A percentile compares a stretch with the other conserved stretches of the same genome.
phyloP scores from a whole-genome alignment of 1,140 invertebrate genomes.

The Diachasmimorpha longicaudata region DNA sequence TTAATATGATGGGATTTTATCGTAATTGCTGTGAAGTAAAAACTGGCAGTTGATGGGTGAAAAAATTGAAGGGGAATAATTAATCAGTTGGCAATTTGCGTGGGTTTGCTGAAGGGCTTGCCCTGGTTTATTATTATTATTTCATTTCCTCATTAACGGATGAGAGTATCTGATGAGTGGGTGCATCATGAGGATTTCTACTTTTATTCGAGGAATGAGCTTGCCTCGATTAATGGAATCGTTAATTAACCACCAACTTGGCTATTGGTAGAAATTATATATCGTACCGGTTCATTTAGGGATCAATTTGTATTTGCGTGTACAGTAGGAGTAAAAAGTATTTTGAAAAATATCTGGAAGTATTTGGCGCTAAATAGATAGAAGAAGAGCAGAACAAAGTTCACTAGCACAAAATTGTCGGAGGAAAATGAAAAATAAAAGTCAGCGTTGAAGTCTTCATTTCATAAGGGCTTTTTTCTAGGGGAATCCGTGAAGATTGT shows the following conservation, averaged over 20 bases:
- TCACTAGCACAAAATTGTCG: no score
- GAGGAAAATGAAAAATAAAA: no score
- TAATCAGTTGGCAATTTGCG: not conserved
- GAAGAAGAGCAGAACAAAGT: no score
- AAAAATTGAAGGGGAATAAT: not conserved
- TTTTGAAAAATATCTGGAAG: no score
- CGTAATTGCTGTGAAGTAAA: not conserved
- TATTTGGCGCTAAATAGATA: no score
- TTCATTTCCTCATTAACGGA: not conserved
- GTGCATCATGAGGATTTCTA: not conserved
- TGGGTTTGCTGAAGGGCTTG: not conserved
- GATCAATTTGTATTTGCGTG: no score
- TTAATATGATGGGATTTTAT: not conserved
- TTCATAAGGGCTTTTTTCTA: constrained; percentile 22
- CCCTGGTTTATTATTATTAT: not conserved
- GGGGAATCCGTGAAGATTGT: constrained; percentile 39
- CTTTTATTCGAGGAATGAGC: not conserved
- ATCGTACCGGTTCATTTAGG: not conserved
- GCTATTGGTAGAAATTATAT: not conserved
- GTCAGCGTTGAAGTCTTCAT: no score
- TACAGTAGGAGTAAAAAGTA: no score
- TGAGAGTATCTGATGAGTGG: not conserved
- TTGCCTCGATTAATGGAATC: not conserved
- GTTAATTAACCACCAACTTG: not conserved
- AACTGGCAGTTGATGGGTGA: not conserved